Conservation (phyloP, 1,140 invertebrate species). For the Drosophila suzukii region DNA sequence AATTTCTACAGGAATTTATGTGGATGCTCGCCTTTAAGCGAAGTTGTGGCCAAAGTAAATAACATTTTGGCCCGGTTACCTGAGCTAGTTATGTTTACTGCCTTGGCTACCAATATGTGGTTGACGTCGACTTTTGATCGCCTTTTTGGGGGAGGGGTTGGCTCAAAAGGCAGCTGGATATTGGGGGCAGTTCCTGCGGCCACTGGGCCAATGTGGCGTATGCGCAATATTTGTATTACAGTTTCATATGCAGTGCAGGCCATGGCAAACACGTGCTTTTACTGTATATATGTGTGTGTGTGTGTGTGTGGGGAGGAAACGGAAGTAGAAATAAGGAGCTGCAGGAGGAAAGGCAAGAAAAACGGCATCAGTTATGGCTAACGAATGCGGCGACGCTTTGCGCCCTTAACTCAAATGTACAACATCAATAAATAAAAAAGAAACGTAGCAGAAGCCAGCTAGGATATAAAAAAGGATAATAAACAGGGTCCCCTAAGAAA, state of each 20-base stretch:
- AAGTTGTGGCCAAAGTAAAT: conserved; percentile 12
- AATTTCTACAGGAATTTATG: conserved; percentile 37
- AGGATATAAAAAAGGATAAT: conserved; percentile 79
- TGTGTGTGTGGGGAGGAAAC: not conserved
- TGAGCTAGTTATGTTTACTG: conserved; percentile 54
- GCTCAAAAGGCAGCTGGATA: conserved; percentile 13
- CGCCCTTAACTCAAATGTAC: conserved; percentile 80
- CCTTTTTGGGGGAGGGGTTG: conserved; percentile 21
- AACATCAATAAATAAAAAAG: conserved; percentile 79
- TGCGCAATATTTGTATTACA: conserved; percentile 81
- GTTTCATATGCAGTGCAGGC: conserved; percentile 61
- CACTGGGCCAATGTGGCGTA: conserved; percentile 63
- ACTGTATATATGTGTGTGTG: conserved; percentile 14
- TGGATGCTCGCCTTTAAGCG: conserved; percentile 12
- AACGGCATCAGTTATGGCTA: conserved; percentile 79
- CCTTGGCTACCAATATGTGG: conserved; percentile 21
- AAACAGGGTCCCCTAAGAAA: conserved; percentile 79
- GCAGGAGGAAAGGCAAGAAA: conserved; percentile 33
- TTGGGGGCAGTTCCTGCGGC: conserved; percentile 36
- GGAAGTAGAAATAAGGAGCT: not conserved
- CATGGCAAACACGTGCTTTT: conserved; percentile 38
- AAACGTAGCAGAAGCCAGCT: conserved; percentile 33
- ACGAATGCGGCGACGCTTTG: conserved; percentile 71
- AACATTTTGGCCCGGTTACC: conserved; percentile 27
- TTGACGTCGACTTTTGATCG: conserved; percentile 78